These are phyloP conservation scores for Choristoneura fumiferana DNA, from an alignment of 1,140 invertebrate species.

Conservation along the genomic window DNA sequence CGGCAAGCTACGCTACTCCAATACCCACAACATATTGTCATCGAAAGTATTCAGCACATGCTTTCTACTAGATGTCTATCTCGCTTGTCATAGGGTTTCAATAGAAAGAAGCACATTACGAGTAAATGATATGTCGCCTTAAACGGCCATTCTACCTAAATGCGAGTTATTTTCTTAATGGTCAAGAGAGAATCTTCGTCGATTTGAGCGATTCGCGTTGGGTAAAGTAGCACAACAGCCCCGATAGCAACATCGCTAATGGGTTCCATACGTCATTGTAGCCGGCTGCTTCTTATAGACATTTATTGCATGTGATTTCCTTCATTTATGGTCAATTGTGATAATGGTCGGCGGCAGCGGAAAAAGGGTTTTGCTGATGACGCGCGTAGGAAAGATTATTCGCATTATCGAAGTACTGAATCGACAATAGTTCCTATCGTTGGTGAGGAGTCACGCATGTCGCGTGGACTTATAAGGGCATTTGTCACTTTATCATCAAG, in stretches of 20 bases:
- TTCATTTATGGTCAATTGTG: constrained; percentile 36
- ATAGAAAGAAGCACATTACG: constrained; percentile 13
- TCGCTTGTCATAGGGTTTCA: background rate
- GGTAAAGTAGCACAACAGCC: constrained; percentile 12
- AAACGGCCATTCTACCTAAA: background rate
- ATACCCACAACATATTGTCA: background rate
- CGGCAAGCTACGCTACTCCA: constrained; percentile 11
- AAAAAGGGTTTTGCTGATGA: constrained; percentile 30
- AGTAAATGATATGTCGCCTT: constrained; percentile 15
- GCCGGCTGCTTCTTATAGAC: constrained; percentile 19
- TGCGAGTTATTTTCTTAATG: background rate
- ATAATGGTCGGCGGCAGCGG: constrained; percentile 31
- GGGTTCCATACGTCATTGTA: constrained; percentile 20
- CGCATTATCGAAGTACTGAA: constrained; percentile 18
- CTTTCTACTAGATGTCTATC: constrained; percentile 6
- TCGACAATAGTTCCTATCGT: too few species aligned
- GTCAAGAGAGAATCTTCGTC: constrained; percentile 14
- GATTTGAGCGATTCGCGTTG: constrained; percentile 13
- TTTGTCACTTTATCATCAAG: background rate
- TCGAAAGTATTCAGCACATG: constrained; percentile 15
- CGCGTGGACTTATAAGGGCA: constrained; percentile 9
- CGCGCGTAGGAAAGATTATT: constrained; percentile 30
- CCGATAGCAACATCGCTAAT: constrained; percentile 17
- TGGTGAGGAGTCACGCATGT: background rate
- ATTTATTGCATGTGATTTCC: constrained; percentile 33